Evolutionary conservation across 2,797 vertebrate species (phyloP), one percentile per base, ranked within the genome.

Genomic region (Spatula clypeata): DNA sequence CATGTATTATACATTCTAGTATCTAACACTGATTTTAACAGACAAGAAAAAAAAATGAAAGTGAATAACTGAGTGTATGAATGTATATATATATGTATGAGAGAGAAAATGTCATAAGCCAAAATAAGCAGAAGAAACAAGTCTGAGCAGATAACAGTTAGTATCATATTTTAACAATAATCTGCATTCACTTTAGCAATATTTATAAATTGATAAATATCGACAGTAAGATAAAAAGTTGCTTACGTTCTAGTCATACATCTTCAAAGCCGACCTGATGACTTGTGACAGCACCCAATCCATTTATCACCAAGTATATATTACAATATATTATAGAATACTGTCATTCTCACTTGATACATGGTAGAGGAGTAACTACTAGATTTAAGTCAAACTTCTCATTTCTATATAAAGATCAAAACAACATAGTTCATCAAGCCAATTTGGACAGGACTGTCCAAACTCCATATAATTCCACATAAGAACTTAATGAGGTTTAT

Each of bases 1-100:
- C 92, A 97, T 97, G 86, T 94, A 98, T 98, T 98, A 97, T 91
- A 97, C 67, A 98, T 97, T 97, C 96, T 81, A 95, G 58, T 97
- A 96, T 91, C 96, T 97, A 98, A 97, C 71, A 93, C 88, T 94
- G 94, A 97, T 97, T 98, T 98, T 97, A 97, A 97, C 80, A 95
- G 84, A 96, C 85, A 92, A 96, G 93, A 58, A 91, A 97, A 92
- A 98, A 92, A 98, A 94, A 96, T 83, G 34, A 85, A 95, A 94
- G 79, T 76, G 58, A 92, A 91, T 96, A 92, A 79, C 92, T 97
- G 91, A 96, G 64, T 60, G 79, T 81, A 95, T 49, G 24, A 88
- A 45, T 57, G 62, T 87, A 65, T 14, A 42, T 27, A 73, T 16
- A 45, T 27, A 40, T 23, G 45, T 6, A 61, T 70, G 32, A 84